Base-by-base conservation (phyloP, 2,797 vertebrate species). In the Alfaro cultratus region DNA sequence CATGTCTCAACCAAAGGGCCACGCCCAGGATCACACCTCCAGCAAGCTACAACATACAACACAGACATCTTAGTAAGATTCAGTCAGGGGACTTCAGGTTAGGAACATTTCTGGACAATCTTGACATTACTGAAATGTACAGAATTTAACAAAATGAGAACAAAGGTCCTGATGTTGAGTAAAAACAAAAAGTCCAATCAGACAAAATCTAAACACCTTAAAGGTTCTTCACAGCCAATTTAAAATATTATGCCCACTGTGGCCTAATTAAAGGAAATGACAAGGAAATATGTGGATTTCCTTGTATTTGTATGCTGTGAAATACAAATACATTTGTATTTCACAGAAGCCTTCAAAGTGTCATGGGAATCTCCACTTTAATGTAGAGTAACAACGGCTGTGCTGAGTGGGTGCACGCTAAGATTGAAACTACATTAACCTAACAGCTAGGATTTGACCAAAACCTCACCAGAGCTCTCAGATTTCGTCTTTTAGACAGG, bases 21-120 rank as follows among this genome's bases (percentile, higher is more conserved):
- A 99, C 97, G 0, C 98, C 99, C 87, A 99, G 96, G 91, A 99
- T 97, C 26, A 98, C 97, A 12, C 99, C 98, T 89, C 98, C 99
- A 0, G 97, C 96, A 85, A 99, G 93, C 96, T 96, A 88, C 31
- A 86, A 87, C 72, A 78, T 2, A 82, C 8, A 91, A 81, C 29
- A 84, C 5, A 74, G 64, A 18, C 3, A 31, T 7, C 34, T 11
- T 49, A 5, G 26, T 55, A 2, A 1, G n/a, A 64, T 34, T 29
- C 34, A 68, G 60, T 77, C 6, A 34, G 5, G 18, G 64, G 1
- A 60, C 8, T 10, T 3, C 15, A 57, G 39, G 4, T 60, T 57
- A 29, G 10, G 15, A 43, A 60, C 4, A 45, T 45, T 41, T 41
- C 36, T 18, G 31, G 39, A 39, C 18, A 39, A 23, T 39, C 34